Evolutionary conservation across 1,140 invertebrate genomes (phyloP).

Genomic region (Cydia amplana): DNA sequence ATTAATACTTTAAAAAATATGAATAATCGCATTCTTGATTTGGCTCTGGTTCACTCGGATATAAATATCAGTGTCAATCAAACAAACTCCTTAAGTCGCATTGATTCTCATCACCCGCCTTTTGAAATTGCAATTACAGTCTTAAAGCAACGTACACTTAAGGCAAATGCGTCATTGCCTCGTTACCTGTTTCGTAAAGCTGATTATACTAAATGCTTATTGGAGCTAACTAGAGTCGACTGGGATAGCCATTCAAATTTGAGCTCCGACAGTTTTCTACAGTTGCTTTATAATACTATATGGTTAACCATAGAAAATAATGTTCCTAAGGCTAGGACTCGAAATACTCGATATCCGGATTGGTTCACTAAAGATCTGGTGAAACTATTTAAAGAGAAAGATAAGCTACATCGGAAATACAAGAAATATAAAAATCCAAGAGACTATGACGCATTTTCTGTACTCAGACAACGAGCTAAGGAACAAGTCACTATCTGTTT

Average conservation of each 20-base stretch:
- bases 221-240: not conserved
- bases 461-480: not conserved
- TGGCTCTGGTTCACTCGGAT: not conserved
- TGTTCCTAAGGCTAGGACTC: not conserved
- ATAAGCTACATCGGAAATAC: not conserved
- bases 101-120: not conserved
- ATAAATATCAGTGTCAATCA: not conserved
- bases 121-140: not conserved
- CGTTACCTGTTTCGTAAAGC: not conserved
- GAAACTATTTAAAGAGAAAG: not conserved
- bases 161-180: not conserved
- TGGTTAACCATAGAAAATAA: not conserved
- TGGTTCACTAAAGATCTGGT: not conserved
- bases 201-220: not conserved
- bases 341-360: not conserved
- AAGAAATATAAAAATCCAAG: slow-evolving; percentile 1
- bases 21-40: not conserved
- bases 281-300: not conserved
- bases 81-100: not conserved
- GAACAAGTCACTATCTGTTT: not conserved
- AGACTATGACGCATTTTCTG: not conserved
- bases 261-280: not conserved
- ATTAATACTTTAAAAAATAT: not conserved
- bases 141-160: not conserved
- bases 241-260: not conserved